phyloP scores from a whole-genome alignment of 2,797 vertebrate species.

The Margarornis squamiger region DNA sequence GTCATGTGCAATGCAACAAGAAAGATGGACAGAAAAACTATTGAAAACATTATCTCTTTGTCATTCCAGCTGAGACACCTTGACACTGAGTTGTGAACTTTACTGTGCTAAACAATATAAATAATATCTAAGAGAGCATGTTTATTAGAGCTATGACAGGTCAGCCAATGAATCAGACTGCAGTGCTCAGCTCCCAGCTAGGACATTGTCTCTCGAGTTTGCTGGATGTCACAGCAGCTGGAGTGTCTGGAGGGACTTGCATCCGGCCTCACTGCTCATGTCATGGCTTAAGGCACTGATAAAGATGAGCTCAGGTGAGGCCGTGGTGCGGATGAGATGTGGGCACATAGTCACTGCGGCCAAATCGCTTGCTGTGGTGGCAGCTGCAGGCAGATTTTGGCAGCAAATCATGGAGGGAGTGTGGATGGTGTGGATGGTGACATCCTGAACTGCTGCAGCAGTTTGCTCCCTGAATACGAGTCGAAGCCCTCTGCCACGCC shows the following conservation, averaged over 20 bases:
- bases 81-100: not conserved
- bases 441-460: not conserved
- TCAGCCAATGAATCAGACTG: not conserved
- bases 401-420: not conserved
- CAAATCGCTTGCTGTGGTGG: not conserved
- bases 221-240: not conserved
- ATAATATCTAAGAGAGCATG: not conserved
- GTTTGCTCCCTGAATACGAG: not conserved
- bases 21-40: not conserved
- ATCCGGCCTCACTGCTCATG: not conserved
- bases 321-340: not conserved
- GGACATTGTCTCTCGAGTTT: not conserved
- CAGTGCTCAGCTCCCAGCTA: not conserved
- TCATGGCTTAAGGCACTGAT: not conserved
- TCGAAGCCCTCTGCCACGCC: not conserved
- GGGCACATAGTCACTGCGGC: rapidly evolving
- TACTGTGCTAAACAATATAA: not conserved
- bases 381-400: not conserved
- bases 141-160: not conserved
- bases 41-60: not conserved
- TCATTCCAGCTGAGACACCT: not conserved
- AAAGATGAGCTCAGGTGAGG: not conserved
- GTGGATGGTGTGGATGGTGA: not conserved
- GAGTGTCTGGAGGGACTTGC: not conserved
- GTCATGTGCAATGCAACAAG: not conserved